phyloP scores from a whole-genome alignment of 2,888 invertebrate species.

The Ochropleura plecta region DNA sequence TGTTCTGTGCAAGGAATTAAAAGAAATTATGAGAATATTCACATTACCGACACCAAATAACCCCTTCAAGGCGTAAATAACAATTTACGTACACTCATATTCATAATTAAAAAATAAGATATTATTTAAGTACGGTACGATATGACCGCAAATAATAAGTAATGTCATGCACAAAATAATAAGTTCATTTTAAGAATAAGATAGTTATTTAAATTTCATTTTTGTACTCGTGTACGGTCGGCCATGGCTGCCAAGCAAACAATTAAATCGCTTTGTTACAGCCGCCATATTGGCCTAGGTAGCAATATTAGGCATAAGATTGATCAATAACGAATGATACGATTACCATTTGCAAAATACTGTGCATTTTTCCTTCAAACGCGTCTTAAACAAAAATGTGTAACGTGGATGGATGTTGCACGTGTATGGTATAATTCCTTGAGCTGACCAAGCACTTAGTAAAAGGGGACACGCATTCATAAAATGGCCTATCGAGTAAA shows the following conservation, averaged over 20 bases:
- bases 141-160: conserved; percentile 36
- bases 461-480: conserved; percentile 87
- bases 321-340: conserved; percentile 62
- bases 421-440: conserved; percentile 78
- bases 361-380: conserved; percentile 60
- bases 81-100: conserved; percentile 49
- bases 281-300: conserved; percentile 77
- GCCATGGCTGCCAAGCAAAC: conserved; percentile 54
- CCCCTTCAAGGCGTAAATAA: conserved; percentile 42
- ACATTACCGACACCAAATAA: conserved; percentile 66
- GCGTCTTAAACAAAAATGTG: conserved; percentile 70
- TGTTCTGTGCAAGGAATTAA: conserved; percentile 44
- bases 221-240: conserved; percentile 39
- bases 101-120: conserved; percentile 21
- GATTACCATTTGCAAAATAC: conserved; percentile 66
- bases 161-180: conserved; percentile 68
- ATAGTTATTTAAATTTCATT: conserved; percentile 3
- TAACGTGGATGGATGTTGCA: conserved; percentile 79
- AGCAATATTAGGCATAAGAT: conserved; percentile 46
- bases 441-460: conserved; percentile 86
- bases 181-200: conserved; percentile 31
- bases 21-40: conserved; percentile 38
- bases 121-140: conserved; percentile 18
- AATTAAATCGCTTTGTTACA: conserved; percentile 51
- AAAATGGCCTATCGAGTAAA: conserved; percentile 86